A percentile compares a stretch with the other conserved stretches of the same genome.
phyloP scores from a whole-genome alignment of 2,888 invertebrate species.

The Anticlea derivata region DNA sequence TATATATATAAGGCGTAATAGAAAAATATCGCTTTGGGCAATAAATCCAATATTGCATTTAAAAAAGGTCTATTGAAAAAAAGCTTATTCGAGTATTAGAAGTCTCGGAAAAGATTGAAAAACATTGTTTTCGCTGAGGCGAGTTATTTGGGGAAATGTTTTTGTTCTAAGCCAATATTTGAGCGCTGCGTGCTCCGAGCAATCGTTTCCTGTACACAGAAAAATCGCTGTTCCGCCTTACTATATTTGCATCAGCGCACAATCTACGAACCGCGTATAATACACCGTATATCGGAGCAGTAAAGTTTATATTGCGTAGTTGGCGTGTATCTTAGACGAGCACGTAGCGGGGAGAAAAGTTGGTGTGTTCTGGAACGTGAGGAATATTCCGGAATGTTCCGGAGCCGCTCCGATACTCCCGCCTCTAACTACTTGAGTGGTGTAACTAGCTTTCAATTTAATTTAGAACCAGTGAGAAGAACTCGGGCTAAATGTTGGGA shows the following conservation, averaged over 20 bases:
- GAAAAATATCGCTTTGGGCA: background rate
- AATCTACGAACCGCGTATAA: slow-evolving; percentile 10
- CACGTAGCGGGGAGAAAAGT: slow-evolving; percentile 36
- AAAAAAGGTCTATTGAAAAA: background rate
- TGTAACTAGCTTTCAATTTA: slow-evolving; percentile 35
- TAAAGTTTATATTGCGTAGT: slow-evolving; percentile 22
- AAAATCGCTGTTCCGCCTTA: slow-evolving; percentile 30
- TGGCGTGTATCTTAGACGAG: slow-evolving; percentile 10
- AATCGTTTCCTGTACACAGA: slow-evolving; percentile 27
- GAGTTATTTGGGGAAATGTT: slow-evolving; percentile 17
- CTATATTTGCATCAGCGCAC: slow-evolving; percentile 31
- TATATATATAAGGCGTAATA: background rate
- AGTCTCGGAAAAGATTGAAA: slow-evolving; percentile 6
- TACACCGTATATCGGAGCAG: slow-evolving; percentile 6
- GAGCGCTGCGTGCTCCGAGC: slow-evolving; percentile 17
- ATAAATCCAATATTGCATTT: slow-evolving; percentile 6
- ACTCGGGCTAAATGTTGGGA: slow-evolving; percentile 20
- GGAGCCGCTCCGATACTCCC: slow-evolving; percentile 17
- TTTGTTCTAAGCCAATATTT: slow-evolving; percentile 31
- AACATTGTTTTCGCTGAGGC: slow-evolving; percentile 14
- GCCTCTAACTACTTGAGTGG: slow-evolving; percentile 20
- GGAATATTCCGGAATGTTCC: slow-evolving; percentile 25
- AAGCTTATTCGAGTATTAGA: slow-evolving; percentile 2
- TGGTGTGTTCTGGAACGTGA: slow-evolving; percentile 37
- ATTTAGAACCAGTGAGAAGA: slow-evolving; percentile 32